phyloP scores from a whole-genome alignment of 2,797 vertebrate genomes.

The Channallabes apus region DNA sequence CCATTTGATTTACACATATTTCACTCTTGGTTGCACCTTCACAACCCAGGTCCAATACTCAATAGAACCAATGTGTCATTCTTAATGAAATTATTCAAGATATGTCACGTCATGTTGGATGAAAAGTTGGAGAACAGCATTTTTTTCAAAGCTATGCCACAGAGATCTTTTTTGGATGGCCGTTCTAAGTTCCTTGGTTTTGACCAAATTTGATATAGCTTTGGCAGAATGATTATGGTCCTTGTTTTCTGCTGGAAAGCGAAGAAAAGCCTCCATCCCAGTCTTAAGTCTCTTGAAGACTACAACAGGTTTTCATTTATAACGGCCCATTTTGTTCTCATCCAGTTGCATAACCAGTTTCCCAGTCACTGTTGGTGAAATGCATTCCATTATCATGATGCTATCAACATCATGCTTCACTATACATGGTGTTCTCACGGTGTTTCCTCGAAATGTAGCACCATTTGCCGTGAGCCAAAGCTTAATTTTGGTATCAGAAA shows the following conservation, averaged over 20 bases:
- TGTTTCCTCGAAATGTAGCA: background rate
- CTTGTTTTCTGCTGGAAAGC: background rate
- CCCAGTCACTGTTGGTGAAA: background rate
- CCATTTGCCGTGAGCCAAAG: background rate
- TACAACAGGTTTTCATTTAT: background rate
- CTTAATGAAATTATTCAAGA: background rate
- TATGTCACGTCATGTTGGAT: background rate
- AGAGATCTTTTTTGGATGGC: background rate
- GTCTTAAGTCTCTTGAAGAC: background rate
- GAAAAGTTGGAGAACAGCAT: background rate
- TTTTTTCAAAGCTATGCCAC: background rate
- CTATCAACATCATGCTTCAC: background rate
- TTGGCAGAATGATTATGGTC: background rate
- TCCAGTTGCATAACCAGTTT: background rate
- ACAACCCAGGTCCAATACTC: background rate
- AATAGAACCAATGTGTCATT: background rate
- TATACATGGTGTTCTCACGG: background rate
- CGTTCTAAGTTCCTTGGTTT: background rate
- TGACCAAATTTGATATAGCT: background rate
- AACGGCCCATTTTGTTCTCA: background rate
- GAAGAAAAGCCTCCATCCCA: background rate
- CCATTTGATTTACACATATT: background rate
- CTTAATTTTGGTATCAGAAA: background rate
- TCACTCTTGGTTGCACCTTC: background rate
- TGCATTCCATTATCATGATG: background rate